Conservation (phyloP, 2,113 vertebrate genomes). For the Hucho hucho region DNA sequence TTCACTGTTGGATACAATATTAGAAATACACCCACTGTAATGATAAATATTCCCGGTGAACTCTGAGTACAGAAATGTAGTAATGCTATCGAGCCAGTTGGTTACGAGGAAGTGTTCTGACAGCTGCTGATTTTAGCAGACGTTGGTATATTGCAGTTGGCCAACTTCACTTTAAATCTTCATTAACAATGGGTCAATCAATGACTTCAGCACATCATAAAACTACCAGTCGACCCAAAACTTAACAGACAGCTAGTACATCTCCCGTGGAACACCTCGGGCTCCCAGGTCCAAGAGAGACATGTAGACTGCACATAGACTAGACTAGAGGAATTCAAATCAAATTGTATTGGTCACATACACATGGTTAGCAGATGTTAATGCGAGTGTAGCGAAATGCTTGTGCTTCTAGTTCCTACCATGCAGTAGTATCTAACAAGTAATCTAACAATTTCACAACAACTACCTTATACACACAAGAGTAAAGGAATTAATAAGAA, state of each 20-base stretch:
- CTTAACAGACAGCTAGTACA: not conserved
- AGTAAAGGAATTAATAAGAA: too few species aligned
- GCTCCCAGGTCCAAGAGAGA: not conserved
- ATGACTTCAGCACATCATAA: too few species aligned
- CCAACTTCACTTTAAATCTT: not conserved
- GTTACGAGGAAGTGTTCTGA: not conserved
- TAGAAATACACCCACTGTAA: slow-evolving; percentile 9
- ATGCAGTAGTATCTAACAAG: too few species aligned
- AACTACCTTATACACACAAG: too few species aligned
- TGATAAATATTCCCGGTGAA: not conserved
- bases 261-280: not conserved
- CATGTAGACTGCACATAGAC: not conserved
- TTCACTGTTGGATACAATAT: slow-evolving; percentile 46
- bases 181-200: too few species aligned
- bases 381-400: too few species aligned
- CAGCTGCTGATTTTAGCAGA: not conserved
- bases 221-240: too few species aligned
- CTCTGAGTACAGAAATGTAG: not conserved
- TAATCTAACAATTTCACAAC: too few species aligned
- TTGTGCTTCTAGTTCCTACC: too few species aligned
- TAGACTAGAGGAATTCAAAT: slow-evolving; percentile 5
- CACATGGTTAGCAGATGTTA: too few species aligned
- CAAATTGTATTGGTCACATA: too few species aligned
- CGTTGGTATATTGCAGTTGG: not conserved
- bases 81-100: not conserved